phyloP scores from a whole-genome alignment of 2,113 vertebrate genomes.

The Mus spicilegus region DNA sequence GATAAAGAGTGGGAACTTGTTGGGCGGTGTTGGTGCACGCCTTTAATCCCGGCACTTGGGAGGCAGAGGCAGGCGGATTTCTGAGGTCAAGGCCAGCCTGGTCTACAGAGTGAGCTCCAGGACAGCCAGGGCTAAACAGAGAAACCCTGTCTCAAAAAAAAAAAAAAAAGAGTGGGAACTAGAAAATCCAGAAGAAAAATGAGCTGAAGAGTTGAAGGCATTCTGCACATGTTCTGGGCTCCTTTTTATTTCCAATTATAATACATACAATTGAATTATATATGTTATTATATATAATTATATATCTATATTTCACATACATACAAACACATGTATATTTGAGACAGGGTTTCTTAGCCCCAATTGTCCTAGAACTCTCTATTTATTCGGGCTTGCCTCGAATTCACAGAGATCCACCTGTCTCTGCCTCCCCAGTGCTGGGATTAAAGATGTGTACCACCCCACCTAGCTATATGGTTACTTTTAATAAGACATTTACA shows the following conservation, averaged over 20 bases:
- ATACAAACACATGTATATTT: neutral
- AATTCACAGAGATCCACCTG: neutral
- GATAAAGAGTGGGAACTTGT: neutral
- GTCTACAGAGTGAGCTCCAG: too few species aligned
- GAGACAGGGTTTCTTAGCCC: neutral
- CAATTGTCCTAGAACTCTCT: neutral
- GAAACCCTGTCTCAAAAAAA: too few species aligned
- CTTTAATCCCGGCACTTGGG: too few species aligned
- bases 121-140: too few species aligned
- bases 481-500: neutral
- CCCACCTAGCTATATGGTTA: neutral
- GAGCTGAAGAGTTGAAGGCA: neutral
- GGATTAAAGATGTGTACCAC: neutral
- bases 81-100: too few species aligned
- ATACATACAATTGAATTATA: too few species aligned
- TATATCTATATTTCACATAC: too few species aligned
- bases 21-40: too few species aligned
- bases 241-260: neutral
- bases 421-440: neutral
- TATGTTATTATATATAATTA: neutral
- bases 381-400: neutral
- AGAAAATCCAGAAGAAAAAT: neutral
- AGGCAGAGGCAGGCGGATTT: too few species aligned
- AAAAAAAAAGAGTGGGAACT: neutral
- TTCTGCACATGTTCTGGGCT: neutral